Evolutionary conservation across 2,888 invertebrate species (phyloP).

Genomic region (Auanema freiburgensis): DNA sequence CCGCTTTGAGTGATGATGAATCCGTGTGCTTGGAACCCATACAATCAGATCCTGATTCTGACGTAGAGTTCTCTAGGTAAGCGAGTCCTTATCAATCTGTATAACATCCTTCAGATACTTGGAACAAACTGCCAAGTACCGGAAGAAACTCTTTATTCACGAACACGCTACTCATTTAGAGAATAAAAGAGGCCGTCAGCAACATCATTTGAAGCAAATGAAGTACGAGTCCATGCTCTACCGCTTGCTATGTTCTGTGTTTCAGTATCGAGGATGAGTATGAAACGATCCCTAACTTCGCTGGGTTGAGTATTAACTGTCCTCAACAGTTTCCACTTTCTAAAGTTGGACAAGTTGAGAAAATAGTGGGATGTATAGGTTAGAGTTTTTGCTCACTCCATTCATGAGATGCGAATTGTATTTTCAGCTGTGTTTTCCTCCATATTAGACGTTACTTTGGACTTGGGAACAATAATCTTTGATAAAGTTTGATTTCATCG

Average conservation of each 20-base stretch:
- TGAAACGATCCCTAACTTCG: slow-evolving; percentile 33
- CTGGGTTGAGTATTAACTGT: slow-evolving; percentile 28
- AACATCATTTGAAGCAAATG: not conserved
- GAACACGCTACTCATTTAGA: slow-evolving; percentile 7
- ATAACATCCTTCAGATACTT: slow-evolving; percentile 16
- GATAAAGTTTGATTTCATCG: slow-evolving; percentile 73
- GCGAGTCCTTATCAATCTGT: no score
- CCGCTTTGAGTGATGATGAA: slow-evolving; percentile 10
- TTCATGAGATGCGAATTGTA: not conserved
- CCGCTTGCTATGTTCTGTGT: not conserved
- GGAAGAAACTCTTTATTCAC: slow-evolving; percentile 3
- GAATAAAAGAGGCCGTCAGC: slow-evolving; percentile 6
- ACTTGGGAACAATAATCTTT: slow-evolving; percentile 85
- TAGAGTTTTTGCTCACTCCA: slow-evolving; percentile 3
- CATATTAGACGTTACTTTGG: slow-evolving; percentile 76
- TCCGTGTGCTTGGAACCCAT: slow-evolving; percentile 9
- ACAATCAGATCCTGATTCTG: slow-evolving; percentile 20
- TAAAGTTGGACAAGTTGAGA: slow-evolving; percentile 27
- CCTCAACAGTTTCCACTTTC: slow-evolving; percentile 8
- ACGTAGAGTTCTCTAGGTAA: slow-evolving; percentile 27
- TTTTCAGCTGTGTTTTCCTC: slow-evolving; percentile 73
- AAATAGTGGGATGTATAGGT: slow-evolving; percentile 46
- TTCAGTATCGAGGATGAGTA: slow-evolving; percentile 24
- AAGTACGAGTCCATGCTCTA: not conserved
- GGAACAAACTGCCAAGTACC: not conserved